Percentiles rank a stretch among this genome's conserved stretches.
Evolutionary conservation across 2,888 invertebrate genomes (phyloP).

Genomic region (Drosophila picticornis): DNA sequence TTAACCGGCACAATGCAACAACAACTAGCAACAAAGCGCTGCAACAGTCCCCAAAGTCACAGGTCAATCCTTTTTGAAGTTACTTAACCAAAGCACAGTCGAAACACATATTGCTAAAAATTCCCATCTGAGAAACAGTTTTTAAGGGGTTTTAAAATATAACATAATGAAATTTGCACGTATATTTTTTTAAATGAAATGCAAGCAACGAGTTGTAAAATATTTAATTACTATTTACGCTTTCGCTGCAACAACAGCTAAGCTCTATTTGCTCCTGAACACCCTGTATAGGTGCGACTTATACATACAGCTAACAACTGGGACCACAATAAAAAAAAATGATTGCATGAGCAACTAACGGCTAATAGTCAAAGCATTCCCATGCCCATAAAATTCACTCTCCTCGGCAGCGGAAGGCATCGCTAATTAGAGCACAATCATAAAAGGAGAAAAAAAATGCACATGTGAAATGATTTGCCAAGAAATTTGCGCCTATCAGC

Average conservation of each 20-base stretch:
- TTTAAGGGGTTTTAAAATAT: not conserved
- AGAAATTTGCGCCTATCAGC: conserved; percentile 50
- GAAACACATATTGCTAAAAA: not conserved
- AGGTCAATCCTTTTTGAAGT: conserved; percentile 32
- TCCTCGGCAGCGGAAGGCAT: conserved; percentile 15
- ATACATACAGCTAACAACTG: not conserved
- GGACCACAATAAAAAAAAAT: conserved; percentile 15
- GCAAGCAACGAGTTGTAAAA: not conserved
- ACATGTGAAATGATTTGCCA: conserved; percentile 57
- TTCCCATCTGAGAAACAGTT: not conserved
- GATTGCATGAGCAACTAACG: conserved; percentile 15
- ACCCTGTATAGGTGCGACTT: conserved; percentile 20
- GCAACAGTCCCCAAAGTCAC: conserved; percentile 24
- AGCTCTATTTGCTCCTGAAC: not conserved
- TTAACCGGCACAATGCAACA: conserved; percentile 27
- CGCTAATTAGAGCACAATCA: conserved; percentile 47
- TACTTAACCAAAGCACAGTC: conserved; percentile 17
- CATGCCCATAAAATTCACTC: conserved; percentile 31
- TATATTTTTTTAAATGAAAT: not conserved
- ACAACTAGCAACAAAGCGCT: conserved; percentile 24
- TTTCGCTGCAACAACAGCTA: not conserved
- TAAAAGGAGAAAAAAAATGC: conserved; percentile 32
- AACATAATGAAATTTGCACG: not conserved
- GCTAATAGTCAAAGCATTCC: conserved; percentile 28
- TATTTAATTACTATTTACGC: not conserved